phyloP scores from a whole-genome alignment of 2,888 invertebrate genomes.

The Lissocephala sabroskyi region DNA sequence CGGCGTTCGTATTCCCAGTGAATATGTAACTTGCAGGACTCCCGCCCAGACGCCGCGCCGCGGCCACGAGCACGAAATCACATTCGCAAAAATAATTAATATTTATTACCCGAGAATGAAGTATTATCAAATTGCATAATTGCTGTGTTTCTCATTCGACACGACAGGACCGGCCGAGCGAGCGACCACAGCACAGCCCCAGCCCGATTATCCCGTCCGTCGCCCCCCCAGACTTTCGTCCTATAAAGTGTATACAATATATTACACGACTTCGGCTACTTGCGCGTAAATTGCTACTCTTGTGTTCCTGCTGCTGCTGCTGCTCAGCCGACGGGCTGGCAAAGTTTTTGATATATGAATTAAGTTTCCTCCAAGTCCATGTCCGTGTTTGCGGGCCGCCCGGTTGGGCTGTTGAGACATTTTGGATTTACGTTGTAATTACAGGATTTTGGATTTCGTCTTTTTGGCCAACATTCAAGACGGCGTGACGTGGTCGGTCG shows the following conservation, averaged over 20 bases:
- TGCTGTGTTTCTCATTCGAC: constrained; percentile 66
- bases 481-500: not conserved
- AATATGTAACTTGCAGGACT: not conserved
- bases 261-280: constrained; percentile 38
- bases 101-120: constrained; percentile 64
- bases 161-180: constrained; percentile 39
- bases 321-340: constrained; percentile 7
- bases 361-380: constrained; percentile 44
- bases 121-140: constrained; percentile 65
- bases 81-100: constrained; percentile 60
- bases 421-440: constrained; percentile 67
- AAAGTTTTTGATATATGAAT: constrained; percentile 64
- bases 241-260: constrained; percentile 42
- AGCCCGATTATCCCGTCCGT: constrained; percentile 2
- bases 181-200: not conserved
- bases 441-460: constrained; percentile 63
- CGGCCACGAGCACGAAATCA: constrained; percentile 26
- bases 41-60: not conserved
- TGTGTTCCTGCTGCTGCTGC: constrained; percentile 24
- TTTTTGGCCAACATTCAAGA: constrained; percentile 15
- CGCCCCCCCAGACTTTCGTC: constrained; percentile 18
- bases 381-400: constrained; percentile 34
- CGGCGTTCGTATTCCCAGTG: constrained; percentile 24
- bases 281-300: constrained; percentile 65
- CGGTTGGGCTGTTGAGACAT: constrained; percentile 62